Evolutionary conservation across 2,797 vertebrate genomes (phyloP), one percentile per base, ranked within the genome.

Genomic region (Pseudomugil gertrudae): DNA sequence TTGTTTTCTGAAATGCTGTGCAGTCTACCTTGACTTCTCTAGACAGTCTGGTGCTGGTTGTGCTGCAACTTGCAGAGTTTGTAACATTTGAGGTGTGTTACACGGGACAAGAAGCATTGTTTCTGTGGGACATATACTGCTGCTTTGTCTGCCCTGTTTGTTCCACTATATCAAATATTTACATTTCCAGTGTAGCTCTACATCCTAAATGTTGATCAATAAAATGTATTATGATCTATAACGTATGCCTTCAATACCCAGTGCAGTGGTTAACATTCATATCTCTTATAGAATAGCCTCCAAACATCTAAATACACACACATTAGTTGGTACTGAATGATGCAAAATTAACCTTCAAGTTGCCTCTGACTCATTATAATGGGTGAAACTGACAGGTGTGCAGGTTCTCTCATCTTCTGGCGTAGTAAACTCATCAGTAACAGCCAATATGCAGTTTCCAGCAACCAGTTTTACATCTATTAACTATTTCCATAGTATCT

Each of bases 51-150:
- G 29, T 57, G 48, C 64, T 21, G 9, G 11, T 47, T 50, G 21
- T 45, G 48, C 51, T 19, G 50, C 33, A 51, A 30, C 35, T 13
- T 40, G 51, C 50, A 50, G 17, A 68, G 19, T 55, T 63, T 69
- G 56, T 59, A 60, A 75, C 51, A 10, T 11, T 13, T 52, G 67
- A 63, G 65, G 48, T 62, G 35, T 66, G 19, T 27, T 65, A 51
- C 9, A n/a, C 36, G 9, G 36, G 19, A 58, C 19, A 19, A 38
- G 36, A 29, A 32, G 9, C 35, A 51, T 4, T 43, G 24, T 57
- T 27, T 21, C 21, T n/a, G 15, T 67, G 33, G 32, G 29, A 29
- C 29, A 29, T 3, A 5, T 29, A 32, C 4, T 32, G 8, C 33
- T 40, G 35, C 15, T 59, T 6, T 21, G 21, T 65, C 21, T 57